Conservation (phyloP, 2,888 invertebrate genomes). For the Clusia tigrina region DNA sequence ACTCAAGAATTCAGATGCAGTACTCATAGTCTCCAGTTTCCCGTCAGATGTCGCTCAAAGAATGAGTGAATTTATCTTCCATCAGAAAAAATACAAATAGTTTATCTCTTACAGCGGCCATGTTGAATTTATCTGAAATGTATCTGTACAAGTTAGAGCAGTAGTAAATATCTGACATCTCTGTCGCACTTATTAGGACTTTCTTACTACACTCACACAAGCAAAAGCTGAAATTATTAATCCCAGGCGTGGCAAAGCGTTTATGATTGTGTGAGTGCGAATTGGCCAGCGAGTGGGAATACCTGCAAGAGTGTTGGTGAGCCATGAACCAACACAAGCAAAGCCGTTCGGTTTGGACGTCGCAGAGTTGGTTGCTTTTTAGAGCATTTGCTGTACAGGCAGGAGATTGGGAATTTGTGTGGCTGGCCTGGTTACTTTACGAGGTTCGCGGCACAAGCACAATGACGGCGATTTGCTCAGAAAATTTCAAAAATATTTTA, state of each 20-base stretch:
- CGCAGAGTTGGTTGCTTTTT: no score
- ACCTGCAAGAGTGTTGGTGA: no score
- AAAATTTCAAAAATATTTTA: no score
- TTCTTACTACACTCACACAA: constrained; percentile 9
- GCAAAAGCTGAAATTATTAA: constrained; percentile 1
- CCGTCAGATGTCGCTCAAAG: constrained; percentile 50
- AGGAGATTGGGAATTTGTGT: no score
- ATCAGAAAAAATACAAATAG: neutral
- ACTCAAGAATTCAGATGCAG: constrained; percentile 25
- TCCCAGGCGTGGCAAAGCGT: constrained; percentile 48
- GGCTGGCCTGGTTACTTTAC: no score
- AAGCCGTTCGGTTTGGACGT: no score
- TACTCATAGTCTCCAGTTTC: constrained; percentile 32
- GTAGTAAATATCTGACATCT: constrained; percentile 38
- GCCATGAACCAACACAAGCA: no score
- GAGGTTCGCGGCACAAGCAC: no score
- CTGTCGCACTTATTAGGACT: constrained; percentile 42
- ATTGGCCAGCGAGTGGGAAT: no score
- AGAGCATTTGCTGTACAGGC: no score
- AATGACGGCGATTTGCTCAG: no score
- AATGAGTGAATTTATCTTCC: constrained; percentile 9
- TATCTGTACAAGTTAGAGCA: constrained; percentile 36
- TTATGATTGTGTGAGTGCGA: neutral
- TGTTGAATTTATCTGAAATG: constrained; percentile 56
- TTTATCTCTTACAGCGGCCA: constrained; percentile 52